These are phyloP conservation scores for Aleiodes alternator DNA, from an alignment of 2,888 invertebrate genomes.

Conservation along the genomic window DNA sequence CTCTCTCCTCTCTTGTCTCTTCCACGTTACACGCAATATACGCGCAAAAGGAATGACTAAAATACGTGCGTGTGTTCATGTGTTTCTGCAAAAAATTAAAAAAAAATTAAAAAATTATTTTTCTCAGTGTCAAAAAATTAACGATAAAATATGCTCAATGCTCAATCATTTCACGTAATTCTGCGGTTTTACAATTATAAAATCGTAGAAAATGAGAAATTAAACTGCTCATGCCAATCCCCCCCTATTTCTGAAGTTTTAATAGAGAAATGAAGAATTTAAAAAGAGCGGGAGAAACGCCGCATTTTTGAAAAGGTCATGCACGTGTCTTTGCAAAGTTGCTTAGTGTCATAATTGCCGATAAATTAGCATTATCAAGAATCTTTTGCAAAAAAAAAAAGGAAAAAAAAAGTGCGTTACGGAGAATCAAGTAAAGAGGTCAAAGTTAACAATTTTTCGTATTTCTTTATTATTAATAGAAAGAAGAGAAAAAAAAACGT, in stretches of 20 bases:
- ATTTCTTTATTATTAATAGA: neutral
- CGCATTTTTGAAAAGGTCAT: conserved; percentile 9
- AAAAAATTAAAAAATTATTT: conserved; percentile 6
- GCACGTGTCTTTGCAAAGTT: neutral
- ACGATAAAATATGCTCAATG: conserved; percentile 9
- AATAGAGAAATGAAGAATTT: neutral
- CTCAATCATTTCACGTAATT: conserved; percentile 5
- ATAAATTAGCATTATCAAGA: neutral
- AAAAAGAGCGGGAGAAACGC: neutral
- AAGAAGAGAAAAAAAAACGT: conserved; percentile 12
- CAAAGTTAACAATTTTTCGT: neutral
- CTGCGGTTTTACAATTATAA: conserved; percentile 5
- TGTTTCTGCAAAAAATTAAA: neutral
- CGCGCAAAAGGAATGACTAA: too few relatives aligned
- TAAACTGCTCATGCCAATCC: neutral
- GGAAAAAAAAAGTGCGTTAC: neutral
- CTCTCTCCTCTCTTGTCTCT: conserved; percentile 14
- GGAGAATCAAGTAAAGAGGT: conserved; percentile 10
- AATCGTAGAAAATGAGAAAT: conserved; percentile 23
- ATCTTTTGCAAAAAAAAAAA: too few relatives aligned
- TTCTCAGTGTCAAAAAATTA: conserved; percentile 1
- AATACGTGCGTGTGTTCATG: too few relatives aligned
- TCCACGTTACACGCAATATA: conserved; percentile 9
- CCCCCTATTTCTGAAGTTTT: neutral
- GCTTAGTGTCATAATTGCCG: neutral